Conservation (phyloP, 2,113 vertebrate species). For the Neopipo cinnamomea region DNA sequence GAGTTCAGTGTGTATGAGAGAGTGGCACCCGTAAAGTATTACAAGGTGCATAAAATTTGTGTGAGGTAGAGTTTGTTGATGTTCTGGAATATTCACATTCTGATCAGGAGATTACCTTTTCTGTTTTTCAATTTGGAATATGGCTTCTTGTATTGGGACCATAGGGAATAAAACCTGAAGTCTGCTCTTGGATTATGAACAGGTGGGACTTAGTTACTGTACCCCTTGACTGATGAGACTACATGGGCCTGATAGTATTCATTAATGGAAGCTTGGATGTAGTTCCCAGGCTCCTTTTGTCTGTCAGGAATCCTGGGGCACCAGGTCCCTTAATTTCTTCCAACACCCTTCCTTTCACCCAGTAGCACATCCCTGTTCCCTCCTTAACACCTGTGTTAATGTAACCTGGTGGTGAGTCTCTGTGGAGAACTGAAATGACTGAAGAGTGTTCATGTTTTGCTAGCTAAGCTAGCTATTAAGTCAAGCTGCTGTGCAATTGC, state of each 20-base stretch:
- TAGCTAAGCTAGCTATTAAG: background rate
- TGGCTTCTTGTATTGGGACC: background rate
- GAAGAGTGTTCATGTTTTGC: background rate
- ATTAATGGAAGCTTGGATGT: background rate
- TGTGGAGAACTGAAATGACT: background rate
- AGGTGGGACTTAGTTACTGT: background rate
- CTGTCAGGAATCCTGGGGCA: background rate
- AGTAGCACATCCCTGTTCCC: background rate
- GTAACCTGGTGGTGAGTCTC: background rate
- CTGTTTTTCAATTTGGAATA: background rate
- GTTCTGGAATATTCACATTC: background rate
- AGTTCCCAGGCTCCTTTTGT: background rate
- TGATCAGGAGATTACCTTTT: background rate
- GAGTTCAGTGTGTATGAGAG: background rate
- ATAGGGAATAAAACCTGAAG: background rate
- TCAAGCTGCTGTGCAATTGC: background rate
- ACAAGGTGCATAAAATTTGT: background rate
- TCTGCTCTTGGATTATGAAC: background rate
- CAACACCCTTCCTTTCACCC: background rate
- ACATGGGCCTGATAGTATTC: background rate
- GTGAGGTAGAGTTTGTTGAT: background rate
- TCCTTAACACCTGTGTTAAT: fast-evolving
- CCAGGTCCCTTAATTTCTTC: background rate
- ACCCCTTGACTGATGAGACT: background rate
- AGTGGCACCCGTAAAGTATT: background rate